Percentiles rank a stretch among this genome's conserved stretches.
Evolutionary conservation across 2,797 vertebrate species (phyloP).

Genomic region (Smutsia temminckii): DNA sequence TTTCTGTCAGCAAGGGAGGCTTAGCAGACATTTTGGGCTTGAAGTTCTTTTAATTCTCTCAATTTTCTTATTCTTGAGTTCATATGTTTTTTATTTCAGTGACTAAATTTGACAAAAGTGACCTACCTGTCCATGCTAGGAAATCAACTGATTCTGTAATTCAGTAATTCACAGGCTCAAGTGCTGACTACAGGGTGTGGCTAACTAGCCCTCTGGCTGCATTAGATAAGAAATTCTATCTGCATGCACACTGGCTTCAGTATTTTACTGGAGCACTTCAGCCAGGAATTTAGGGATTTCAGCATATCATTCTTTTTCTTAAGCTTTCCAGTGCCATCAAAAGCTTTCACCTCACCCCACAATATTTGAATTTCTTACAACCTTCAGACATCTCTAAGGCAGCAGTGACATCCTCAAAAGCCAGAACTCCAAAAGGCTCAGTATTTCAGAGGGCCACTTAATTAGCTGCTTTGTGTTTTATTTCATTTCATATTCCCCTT

Average conservation of each 20-base stretch:
- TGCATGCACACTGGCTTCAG: background rate
- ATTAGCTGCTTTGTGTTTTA: background rate
- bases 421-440: background rate
- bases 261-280: background rate
- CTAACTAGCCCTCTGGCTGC: background rate
- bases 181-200: background rate
- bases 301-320: background rate
- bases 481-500: background rate
- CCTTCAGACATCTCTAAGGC: background rate
- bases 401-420: background rate
- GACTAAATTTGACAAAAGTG: background rate
- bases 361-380: background rate
- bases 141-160: background rate
- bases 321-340: background rate
- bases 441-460: background rate
- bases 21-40: background rate
- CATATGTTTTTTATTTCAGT: background rate
- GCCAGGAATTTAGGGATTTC: background rate
- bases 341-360: background rate
- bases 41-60: background rate
- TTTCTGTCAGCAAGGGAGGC: background rate
- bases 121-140: background rate
- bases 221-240: slow-evolving; percentile 1
- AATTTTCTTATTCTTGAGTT: background rate
- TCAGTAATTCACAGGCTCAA: background rate